Conservation (phyloP, 2,888 invertebrate species). For the Aromia moschata region DNA sequence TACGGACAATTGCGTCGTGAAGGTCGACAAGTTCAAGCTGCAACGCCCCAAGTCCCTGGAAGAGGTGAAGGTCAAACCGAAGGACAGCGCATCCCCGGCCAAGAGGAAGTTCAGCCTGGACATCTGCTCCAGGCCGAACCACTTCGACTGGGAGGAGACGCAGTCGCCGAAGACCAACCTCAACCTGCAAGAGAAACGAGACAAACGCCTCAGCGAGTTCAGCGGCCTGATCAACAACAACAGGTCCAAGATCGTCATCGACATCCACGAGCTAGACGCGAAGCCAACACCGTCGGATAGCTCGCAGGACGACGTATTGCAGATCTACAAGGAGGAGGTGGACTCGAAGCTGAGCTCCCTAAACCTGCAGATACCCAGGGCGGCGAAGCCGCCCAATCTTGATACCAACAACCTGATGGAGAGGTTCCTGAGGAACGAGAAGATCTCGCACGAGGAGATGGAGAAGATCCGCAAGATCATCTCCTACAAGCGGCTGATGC, state of each 20-base stretch:
- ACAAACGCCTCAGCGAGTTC: constrained; percentile 40
- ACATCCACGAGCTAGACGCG: constrained; percentile 44
- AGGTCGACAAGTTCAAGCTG: constrained; percentile 23
- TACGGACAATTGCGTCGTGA: neutral
- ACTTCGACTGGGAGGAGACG: constrained; percentile 50
- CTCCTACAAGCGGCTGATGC: constrained; percentile 48
- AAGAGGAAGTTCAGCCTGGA: constrained; percentile 33
- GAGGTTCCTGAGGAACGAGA: constrained; percentile 50
- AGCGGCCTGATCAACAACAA: constrained; percentile 39
- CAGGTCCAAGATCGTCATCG: constrained; percentile 44
- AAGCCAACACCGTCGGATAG: constrained; percentile 24
- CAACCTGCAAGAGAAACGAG: constrained; percentile 24
- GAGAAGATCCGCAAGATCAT: constrained; percentile 52
- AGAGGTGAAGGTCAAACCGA: constrained; percentile 31
- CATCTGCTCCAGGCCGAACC: constrained; percentile 31
- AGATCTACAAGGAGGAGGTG: constrained; percentile 53
- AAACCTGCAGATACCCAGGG: constrained; percentile 52
- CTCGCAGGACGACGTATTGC: constrained; percentile 45
- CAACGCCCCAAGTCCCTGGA: constrained; percentile 37
- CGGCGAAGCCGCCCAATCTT: constrained; percentile 29
- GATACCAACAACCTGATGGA: constrained; percentile 43
- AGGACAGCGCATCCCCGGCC: constrained; percentile 10
- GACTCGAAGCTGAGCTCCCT: constrained; percentile 53
- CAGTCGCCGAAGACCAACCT: constrained; percentile 42
- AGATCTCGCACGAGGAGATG: constrained; percentile 49